Conservation (phyloP, 2,113 vertebrate genomes). For the Tachysurus vachellii region DNA sequence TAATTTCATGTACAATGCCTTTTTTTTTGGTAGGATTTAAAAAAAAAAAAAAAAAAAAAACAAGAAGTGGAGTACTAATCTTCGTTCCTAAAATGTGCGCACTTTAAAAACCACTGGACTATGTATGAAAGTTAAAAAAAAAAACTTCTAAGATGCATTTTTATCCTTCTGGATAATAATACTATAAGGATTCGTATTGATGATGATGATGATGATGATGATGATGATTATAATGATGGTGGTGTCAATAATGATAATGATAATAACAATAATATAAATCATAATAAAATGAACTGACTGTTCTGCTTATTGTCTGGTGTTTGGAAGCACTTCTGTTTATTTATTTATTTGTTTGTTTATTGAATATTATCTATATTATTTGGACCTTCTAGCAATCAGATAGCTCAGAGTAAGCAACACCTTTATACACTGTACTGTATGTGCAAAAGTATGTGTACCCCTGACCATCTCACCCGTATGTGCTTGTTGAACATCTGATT, state of each 20-base stretch:
- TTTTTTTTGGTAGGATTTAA: slow-evolving; percentile 51
- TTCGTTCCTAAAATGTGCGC: slow-evolving; percentile 46
- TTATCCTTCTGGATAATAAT: slow-evolving; percentile 60
- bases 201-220: slow-evolving; percentile 58
- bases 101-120: slow-evolving; percentile 55
- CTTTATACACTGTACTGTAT: neutral
- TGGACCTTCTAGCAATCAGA: neutral
- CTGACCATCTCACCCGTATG: neutral
- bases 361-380: neutral
- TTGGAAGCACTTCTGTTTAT: neutral
- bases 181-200: slow-evolving; percentile 55
- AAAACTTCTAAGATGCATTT: slow-evolving; percentile 45
- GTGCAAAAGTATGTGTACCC: neutral
- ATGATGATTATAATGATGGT: slow-evolving; percentile 51
- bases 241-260: slow-evolving; percentile 60
- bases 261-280: slow-evolving; percentile 61
- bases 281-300: slow-evolving; percentile 37
- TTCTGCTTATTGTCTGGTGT: slow-evolving; percentile 1
- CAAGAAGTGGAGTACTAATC: slow-evolving; percentile 27
- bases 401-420: neutral
- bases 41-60: neutral
- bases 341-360: neutral
- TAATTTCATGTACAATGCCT: slow-evolving; percentile 31
- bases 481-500: neutral
- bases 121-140: slow-evolving; percentile 40